These are phyloP conservation scores for Cyanistes caeruleus DNA, from an alignment of 2,113 vertebrate genomes.

Conservation along the genomic window DNA sequence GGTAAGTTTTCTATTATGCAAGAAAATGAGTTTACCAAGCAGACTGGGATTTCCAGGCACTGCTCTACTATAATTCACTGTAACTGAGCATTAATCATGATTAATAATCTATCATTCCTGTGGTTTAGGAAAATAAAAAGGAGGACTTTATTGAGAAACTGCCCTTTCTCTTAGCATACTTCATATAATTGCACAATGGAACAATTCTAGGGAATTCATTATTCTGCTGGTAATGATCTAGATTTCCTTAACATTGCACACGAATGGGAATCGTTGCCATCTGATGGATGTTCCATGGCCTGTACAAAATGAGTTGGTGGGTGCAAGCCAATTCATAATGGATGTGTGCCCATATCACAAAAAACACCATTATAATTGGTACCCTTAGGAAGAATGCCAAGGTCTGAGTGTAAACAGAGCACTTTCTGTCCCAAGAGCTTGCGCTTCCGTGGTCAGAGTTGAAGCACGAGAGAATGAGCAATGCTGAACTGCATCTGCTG, in stretches of 20 bases:
- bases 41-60: constrained; percentile 12
- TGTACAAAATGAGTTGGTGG: constrained; percentile 50
- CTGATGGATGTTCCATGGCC: constrained; percentile 42
- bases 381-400: constrained; percentile 48
- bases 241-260: constrained; percentile 28
- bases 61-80: constrained; percentile 3
- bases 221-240: constrained; percentile 19
- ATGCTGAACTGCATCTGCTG: constrained; percentile 18
- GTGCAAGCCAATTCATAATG: constrained; percentile 55
- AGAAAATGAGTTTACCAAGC: constrained; percentile 26
- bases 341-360: constrained; percentile 46
- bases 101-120: constrained; percentile 49
- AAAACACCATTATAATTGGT: constrained; percentile 47
- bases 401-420: constrained; percentile 41
- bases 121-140: not conserved
- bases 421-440: constrained; percentile 31
- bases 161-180: not conserved
- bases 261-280: not conserved
- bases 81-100: constrained; percentile 27
- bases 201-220: constrained; percentile 24
- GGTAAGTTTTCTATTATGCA: not conserved
- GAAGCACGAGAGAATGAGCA: constrained; percentile 12
- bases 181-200: constrained; percentile 2
- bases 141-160: constrained; percentile 5
- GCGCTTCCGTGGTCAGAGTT: not conserved